Percentiles rank a stretch among this genome's conserved stretches.
Conservation (phyloP, 2,797 vertebrate genomes). For the Monodelphis domestica region DNA sequence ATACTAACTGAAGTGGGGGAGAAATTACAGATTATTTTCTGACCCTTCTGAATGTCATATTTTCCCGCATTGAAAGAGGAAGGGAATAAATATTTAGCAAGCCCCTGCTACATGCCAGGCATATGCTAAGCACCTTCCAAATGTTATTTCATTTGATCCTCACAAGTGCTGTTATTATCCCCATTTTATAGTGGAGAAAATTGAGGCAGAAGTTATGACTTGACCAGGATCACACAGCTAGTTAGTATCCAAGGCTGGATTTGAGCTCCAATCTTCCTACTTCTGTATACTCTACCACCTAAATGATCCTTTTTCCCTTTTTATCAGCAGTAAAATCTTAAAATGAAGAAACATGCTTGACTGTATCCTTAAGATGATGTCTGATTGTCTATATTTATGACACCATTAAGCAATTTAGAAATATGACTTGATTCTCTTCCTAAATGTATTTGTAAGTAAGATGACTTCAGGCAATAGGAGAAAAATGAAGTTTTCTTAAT, state of each 20-base stretch:
- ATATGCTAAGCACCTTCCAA: not conserved
- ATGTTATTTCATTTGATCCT: not conserved
- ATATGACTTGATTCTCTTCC: conserved; percentile 51
- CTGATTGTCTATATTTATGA: conserved; percentile 61
- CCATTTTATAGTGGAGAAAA: not conserved
- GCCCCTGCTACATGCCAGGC: not conserved
- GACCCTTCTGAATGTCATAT: conserved; percentile 29
- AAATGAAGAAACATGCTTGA: conserved; percentile 41
- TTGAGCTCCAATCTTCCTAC: not conserved
- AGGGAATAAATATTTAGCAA: conserved; percentile 34
- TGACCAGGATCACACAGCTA: not conserved
- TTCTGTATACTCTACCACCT: not conserved
- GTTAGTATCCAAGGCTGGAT: not conserved
- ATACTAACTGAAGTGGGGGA: not conserved
- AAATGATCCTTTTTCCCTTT: conserved; percentile 25
- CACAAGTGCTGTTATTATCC: not conserved
- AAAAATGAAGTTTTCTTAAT: conserved; percentile 55
- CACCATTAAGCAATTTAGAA: conserved; percentile 51
- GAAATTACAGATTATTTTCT: not conserved
- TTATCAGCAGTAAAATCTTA: conserved; percentile 47
- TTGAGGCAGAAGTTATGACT: not conserved
- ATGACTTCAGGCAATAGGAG: conserved; percentile 53
- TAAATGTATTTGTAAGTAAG: conserved; percentile 61
- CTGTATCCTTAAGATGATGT: conserved; percentile 51
- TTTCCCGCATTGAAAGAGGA: not conserved